phyloP scores from a whole-genome alignment of 2,113 vertebrate genomes.

The Melospiza georgiana region DNA sequence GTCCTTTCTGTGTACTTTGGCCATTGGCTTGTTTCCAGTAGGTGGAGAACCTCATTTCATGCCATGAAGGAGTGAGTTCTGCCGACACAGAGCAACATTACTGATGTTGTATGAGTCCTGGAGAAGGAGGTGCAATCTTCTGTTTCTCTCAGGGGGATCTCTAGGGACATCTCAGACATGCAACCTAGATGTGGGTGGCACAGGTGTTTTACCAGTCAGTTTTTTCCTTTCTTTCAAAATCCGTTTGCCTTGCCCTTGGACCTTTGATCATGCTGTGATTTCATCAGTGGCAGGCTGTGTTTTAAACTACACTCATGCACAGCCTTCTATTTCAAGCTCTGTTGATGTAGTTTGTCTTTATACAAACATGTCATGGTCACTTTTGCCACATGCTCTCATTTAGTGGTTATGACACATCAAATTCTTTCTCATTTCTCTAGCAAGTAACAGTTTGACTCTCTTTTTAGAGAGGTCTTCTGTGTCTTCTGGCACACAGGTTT shows the following conservation, averaged over 20 bases:
- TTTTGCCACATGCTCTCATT: conserved; percentile 7
- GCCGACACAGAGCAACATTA: neutral
- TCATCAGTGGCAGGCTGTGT: neutral
- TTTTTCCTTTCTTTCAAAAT: neutral
- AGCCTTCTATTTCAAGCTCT: neutral
- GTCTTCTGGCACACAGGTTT: neutral
- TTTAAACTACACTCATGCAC: neutral
- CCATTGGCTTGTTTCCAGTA: neutral
- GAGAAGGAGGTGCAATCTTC: neutral
- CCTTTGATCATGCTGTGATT: neutral
- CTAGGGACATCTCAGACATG: neutral
- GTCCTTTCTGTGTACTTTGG: neutral
- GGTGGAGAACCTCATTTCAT: neutral
- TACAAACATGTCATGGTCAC: conserved; percentile 8
- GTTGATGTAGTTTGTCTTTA: conserved; percentile 22
- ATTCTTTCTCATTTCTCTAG: conserved; percentile 29
- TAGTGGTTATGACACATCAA: conserved; percentile 21
- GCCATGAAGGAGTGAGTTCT: neutral
- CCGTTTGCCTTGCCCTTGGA: neutral
- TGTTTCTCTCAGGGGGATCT: neutral
- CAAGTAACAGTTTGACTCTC: neutral
- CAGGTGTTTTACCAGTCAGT: neutral
- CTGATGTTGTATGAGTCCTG: neutral
- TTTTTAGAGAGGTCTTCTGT: neutral
- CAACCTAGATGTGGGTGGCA: neutral